Base-by-base conservation (phyloP, 2,797 vertebrate genomes). In the Australoheros facetus region DNA sequence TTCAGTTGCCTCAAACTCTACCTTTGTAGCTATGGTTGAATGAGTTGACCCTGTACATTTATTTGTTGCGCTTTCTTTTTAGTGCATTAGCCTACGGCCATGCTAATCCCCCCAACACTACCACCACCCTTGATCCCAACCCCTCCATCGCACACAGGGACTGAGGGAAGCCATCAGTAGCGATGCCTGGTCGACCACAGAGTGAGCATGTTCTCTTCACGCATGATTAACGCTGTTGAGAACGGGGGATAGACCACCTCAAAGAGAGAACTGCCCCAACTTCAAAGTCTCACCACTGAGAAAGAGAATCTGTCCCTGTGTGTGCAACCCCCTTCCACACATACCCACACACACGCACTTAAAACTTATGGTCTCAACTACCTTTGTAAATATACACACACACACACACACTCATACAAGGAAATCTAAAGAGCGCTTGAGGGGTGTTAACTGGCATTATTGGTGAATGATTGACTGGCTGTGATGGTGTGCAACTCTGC, bases 201-300 rank as follows among this genome's bases (percentile, higher is more conserved):
- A 86, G 91, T 87, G 83, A 93, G 90, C 91, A 85, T 94, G 93
- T 94, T 94, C 92, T 89, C 88, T 91, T 95, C 94, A 96, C 83
- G 92, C 92, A 90, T 94, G 94, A 95, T 95, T 94, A 93, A 71
- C 92, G 81, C 92, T 91, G 92, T 92, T 86, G 87, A 92, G 91
- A 86, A 89, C 80, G 81, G 81, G 92, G 90, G 84, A 82, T 80
- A 84, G 93, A 94, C 93, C 93, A 95, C 93, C 95, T 94, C 92
- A 93, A 94, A 93, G 91, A 91, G 89, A 90, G 88, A 91, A 85
- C 88, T 87, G 90, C 88, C 92, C 90, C 76, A 82, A 93, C 93
- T 94, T 95, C 94, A 95, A 95, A 94, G 94, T 91, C 83, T 91
- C 73, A 53, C 79, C 87, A 91, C 87, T 80, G 81, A 85, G 70